Evolutionary conservation across 1,140 invertebrate genomes (phyloP).

Genomic region (Galendromus occidentalis): DNA sequence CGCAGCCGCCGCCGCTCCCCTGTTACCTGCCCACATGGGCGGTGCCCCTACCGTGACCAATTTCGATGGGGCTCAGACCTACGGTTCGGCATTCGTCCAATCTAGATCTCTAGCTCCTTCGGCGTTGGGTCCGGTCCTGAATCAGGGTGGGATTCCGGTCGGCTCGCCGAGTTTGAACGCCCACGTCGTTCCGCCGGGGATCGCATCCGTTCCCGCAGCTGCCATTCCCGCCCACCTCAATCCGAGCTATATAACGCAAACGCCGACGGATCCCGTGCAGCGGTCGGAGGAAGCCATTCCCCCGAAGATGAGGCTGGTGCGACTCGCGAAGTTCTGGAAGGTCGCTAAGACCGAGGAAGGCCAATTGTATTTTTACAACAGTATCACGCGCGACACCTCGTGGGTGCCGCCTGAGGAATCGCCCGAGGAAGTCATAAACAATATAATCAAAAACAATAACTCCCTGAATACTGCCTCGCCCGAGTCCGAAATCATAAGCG

Average conservation of each 20-base stretch:
- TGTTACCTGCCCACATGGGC: conserved; percentile 33
- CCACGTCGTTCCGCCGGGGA: no score
- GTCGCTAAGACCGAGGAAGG: conserved; percentile 54
- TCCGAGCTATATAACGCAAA: neutral
- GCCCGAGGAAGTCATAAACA: conserved; percentile 25
- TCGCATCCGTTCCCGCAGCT: neutral
- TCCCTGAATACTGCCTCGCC: neutral
- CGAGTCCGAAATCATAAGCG: conserved; percentile 10
- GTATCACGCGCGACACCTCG: conserved; percentile 39
- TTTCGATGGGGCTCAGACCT: no score
- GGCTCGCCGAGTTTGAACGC: no score
- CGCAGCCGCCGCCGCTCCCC: conserved; percentile 12
- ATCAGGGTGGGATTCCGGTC: no score
- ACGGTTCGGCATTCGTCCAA: no score
- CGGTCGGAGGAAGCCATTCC: conserved; percentile 37
- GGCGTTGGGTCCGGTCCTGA: neutral
- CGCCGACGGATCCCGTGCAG: conserved; percentile 32
- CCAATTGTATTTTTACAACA: conserved; percentile 70
- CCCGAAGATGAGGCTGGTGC: conserved; percentile 25
- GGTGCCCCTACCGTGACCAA: no score
- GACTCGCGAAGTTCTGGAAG: conserved; percentile 66
- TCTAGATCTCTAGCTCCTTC: neutral
- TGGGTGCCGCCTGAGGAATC: conserved; percentile 28
- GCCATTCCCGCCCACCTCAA: neutral
- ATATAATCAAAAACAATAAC: neutral